Evolutionary conservation across 2,888 invertebrate genomes (phyloP).

Genomic region (Caenorhabditis doughertyi): DNA sequence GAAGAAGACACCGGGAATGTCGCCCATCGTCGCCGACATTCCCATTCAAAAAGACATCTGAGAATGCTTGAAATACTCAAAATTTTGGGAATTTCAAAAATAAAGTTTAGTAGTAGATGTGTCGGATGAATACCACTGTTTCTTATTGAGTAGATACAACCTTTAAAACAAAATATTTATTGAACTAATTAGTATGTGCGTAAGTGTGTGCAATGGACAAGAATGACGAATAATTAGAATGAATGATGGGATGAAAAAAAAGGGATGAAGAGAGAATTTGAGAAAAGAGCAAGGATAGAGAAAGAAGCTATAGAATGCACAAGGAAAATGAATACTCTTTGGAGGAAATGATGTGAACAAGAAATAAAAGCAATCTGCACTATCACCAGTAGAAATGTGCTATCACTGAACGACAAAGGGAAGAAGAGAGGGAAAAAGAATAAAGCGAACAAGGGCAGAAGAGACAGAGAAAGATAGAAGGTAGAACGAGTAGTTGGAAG

Average conservation of each 20-base stretch:
- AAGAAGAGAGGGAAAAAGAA: conserved; percentile 23
- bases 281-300: conserved; percentile 12
- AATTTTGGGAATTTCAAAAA: background rate
- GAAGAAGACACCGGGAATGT: conserved; percentile 65
- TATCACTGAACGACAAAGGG: conserved; percentile 62
- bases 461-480: conserved; percentile 22
- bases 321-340: conserved; percentile 47
- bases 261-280: background rate
- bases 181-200: conserved; percentile 41
- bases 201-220: conserved; percentile 37
- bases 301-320: conserved; percentile 50
- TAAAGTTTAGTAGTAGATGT: background rate
- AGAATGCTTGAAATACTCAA: background rate
- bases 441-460: conserved; percentile 41
- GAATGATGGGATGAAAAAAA: conserved; percentile 32
- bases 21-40: conserved; percentile 57
- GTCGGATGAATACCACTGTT: conserved; percentile 27
- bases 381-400: conserved; percentile 57
- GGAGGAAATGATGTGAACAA: conserved; percentile 43
- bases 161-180: conserved; percentile 23
- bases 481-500: background rate
- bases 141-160: conserved; percentile 1
- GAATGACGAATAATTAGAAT: conserved; percentile 21
- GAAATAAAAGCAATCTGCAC: conserved; percentile 37
- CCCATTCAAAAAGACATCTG: conserved; percentile 51